Conservation (phyloP, 2,797 vertebrate genomes). For the Falco cherrug region DNA sequence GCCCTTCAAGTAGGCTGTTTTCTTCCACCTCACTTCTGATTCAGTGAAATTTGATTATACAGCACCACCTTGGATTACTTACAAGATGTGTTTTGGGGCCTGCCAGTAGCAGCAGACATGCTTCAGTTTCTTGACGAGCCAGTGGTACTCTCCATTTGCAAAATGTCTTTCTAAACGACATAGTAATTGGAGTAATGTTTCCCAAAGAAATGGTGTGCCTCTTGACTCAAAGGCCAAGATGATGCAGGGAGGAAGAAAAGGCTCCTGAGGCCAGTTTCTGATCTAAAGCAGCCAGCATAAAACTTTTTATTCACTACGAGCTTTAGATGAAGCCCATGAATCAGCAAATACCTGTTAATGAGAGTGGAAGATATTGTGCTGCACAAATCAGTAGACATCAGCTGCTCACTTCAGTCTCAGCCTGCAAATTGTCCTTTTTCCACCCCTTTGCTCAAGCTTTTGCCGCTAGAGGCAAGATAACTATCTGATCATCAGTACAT, state of each 20-base stretch:
- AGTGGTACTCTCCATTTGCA: neutral
- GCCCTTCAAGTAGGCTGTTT: neutral
- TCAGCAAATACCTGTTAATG: neutral
- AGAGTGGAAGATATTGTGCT: neutral
- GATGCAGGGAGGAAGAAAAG: neutral
- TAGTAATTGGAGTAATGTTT: neutral
- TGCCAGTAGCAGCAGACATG: neutral
- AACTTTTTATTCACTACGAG: neutral
- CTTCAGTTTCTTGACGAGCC: neutral
- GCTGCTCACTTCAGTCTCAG: neutral
- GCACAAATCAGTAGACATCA: neutral
- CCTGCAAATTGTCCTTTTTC: neutral
- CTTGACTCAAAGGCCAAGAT: neutral
- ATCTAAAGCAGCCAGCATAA: neutral
- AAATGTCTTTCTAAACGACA: neutral
- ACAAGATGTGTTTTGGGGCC: neutral
- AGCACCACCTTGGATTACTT: neutral
- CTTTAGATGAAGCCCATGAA: neutral
- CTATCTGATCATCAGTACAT: neutral
- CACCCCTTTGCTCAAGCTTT: neutral
- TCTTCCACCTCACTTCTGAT: neutral
- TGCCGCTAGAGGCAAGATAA: neutral
- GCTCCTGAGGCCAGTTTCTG: neutral
- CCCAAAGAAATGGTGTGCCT: neutral
- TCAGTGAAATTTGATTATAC: neutral